Evolutionary conservation across 2,888 invertebrate genomes (phyloP).

Genomic region (Rhagonycha lutea): DNA sequence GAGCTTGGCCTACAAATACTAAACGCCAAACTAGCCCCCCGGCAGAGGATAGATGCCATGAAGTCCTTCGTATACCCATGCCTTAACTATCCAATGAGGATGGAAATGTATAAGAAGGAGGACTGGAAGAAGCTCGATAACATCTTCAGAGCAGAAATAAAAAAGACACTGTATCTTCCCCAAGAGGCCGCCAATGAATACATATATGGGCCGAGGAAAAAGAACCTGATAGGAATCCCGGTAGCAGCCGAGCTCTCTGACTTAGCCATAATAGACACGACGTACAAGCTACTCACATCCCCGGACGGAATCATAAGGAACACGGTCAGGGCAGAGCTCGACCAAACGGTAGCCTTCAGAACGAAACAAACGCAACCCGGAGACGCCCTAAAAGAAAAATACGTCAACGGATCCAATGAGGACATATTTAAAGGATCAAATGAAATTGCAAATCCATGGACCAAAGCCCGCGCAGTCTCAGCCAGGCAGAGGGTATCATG

Average conservation of each 20-base stretch:
- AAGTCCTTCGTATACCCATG: neutral
- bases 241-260: neutral
- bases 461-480: neutral
- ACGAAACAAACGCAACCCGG: too few species aligned
- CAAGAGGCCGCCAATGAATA: constrained; percentile 1
- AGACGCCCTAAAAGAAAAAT: neutral
- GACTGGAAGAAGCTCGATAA: neutral
- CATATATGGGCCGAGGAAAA: neutral
- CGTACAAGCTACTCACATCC: neutral
- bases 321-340: neutral
- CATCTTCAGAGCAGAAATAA: neutral
- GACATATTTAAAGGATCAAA: neutral
- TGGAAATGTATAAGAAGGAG: neutral
- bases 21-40: neutral
- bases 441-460: neutral
- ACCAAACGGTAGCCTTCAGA: neutral
- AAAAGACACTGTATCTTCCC: neutral
- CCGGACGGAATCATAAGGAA: neutral
- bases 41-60: neutral
- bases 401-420: neutral
- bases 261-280: neutral
- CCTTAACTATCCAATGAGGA: neutral
- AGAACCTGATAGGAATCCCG: neutral
- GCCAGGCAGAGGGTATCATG: neutral
- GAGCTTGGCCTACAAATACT: neutral